Conservation (phyloP, 2,888 invertebrate species). For the Cryptophagus acutangulus region DNA sequence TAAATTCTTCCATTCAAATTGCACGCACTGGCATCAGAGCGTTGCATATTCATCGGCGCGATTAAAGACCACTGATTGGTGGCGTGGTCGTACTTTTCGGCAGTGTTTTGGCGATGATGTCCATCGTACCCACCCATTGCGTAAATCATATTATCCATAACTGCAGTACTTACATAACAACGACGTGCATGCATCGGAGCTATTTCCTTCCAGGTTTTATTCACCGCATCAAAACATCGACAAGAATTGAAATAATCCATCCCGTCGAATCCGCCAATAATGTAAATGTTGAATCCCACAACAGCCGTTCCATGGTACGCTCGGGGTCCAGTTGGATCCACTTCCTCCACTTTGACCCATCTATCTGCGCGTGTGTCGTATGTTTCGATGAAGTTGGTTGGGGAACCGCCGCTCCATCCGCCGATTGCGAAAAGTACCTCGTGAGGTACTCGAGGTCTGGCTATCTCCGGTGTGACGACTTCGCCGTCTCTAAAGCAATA, state of each 20-base stretch:
- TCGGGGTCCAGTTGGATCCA: slow-evolving; percentile 77
- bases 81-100: slow-evolving; percentile 76
- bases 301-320: slow-evolving; percentile 94
- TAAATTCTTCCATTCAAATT: slow-evolving; percentile 73
- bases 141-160: slow-evolving; percentile 71
- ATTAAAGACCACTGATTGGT: slow-evolving; percentile 87
- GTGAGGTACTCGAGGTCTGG: slow-evolving; percentile 78
- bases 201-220: slow-evolving; percentile 79
- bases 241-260: slow-evolving; percentile 40
- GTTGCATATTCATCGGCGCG: slow-evolving; percentile 80
- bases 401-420: slow-evolving; percentile 73
- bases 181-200: slow-evolving; percentile 87
- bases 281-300: slow-evolving; percentile 76
- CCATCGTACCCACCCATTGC: slow-evolving; percentile 89
- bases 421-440: slow-evolving; percentile 84
- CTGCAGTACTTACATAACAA: slow-evolving; percentile 82
- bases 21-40: slow-evolving; percentile 91
- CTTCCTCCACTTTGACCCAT: slow-evolving; percentile 78
- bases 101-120: slow-evolving; percentile 78
- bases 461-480: slow-evolving; percentile 78
- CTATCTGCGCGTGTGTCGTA: slow-evolving; percentile 86
- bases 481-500: slow-evolving; percentile 59
- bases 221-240: slow-evolving; percentile 75
- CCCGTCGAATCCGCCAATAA: slow-evolving; percentile 87
- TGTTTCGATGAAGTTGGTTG: slow-evolving; percentile 76